A percentile compares a stretch with the other conserved stretches of the same genome.
phyloP scores from a whole-genome alignment of 2,113 vertebrate species.

The Clinocottus analis region DNA sequence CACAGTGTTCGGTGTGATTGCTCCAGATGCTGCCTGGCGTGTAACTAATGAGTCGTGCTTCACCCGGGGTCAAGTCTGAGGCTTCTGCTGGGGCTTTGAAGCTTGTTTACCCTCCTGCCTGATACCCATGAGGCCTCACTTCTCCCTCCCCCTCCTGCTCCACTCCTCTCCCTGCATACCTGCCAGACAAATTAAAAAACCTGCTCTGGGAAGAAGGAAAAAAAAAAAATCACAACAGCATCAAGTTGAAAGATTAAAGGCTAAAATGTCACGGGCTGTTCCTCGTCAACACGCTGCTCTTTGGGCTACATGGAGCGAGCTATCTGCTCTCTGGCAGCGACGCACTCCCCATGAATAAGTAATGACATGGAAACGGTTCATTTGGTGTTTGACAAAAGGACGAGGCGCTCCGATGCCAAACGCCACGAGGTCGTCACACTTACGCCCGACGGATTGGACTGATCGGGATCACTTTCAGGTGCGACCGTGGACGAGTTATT shows the following conservation, averaged over 20 bases:
- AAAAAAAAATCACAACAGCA: slow-evolving; percentile 11
- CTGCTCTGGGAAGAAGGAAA: slow-evolving; percentile 30
- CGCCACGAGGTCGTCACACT: background rate
- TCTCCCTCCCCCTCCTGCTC: slow-evolving; percentile 8
- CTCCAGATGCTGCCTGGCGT: slow-evolving; percentile 70
- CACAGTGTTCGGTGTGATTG: slow-evolving; percentile 45
- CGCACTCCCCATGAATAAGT: background rate
- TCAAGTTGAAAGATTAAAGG: slow-evolving; percentile 37
- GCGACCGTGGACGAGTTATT: background rate
- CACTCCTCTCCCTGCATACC: slow-evolving; percentile 42
- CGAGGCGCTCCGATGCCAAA: background rate
- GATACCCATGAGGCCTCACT: slow-evolving; percentile 56
- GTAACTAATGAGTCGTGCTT: slow-evolving; percentile 72
- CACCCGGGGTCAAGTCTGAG: slow-evolving; percentile 73
- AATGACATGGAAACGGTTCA: slow-evolving; percentile 9
- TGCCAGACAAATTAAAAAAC: slow-evolving; percentile 61
- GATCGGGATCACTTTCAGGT: background rate
- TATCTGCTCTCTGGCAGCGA: slow-evolving; percentile 4
- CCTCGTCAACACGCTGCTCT: slow-evolving; percentile 4
- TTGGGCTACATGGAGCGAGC: background rate
- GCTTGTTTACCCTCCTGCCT: slow-evolving; percentile 74
- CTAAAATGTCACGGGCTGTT: slow-evolving; percentile 31
- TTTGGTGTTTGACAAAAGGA: background rate
- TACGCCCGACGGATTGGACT: background rate
- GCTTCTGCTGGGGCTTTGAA: slow-evolving; percentile 76